These are phyloP conservation scores for Timema podura DNA, from an alignment of 2,888 invertebrate species.

Conservation along the genomic window DNA sequence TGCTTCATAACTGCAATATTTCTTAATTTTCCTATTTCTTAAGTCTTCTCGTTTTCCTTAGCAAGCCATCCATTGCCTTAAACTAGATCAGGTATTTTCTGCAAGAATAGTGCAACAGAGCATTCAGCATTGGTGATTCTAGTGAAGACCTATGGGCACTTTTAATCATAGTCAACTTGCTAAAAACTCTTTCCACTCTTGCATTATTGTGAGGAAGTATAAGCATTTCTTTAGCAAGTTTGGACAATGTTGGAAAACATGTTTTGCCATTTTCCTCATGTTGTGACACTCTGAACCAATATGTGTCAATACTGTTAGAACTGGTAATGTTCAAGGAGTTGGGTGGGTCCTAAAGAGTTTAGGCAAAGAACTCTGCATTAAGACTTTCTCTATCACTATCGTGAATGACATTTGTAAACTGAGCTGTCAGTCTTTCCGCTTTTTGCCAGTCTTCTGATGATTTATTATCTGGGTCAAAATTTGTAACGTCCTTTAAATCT, in stretches of 20 bases:
- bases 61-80: not conserved
- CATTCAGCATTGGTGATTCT: constrained; percentile 17
- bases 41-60: constrained; percentile 1
- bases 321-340: too few species aligned
- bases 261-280: not conserved
- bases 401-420: not conserved
- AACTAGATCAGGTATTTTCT: not conserved
- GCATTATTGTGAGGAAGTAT: constrained; percentile 8
- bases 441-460: constrained; percentile 10
- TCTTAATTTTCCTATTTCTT: not conserved
- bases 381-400: not conserved
- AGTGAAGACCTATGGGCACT: constrained; percentile 4
- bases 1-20: too few species aligned
- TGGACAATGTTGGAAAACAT: not conserved
- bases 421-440: not conserved
- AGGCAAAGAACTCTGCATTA: not conserved
- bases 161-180: not conserved
- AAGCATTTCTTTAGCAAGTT: constrained; percentile 16
- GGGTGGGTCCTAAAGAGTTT: not conserved
- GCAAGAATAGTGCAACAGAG: not conserved
- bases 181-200: constrained; percentile 12
- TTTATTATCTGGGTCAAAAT: constrained; percentile 9
- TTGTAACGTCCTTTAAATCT: not conserved
- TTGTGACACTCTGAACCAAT: not conserved
- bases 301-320: not conserved